Evolutionary conservation across 1,140 invertebrate species (phyloP), one percentile per base, ranked within the genome.

Genomic region (Calliopsis andreniformis): DNA sequence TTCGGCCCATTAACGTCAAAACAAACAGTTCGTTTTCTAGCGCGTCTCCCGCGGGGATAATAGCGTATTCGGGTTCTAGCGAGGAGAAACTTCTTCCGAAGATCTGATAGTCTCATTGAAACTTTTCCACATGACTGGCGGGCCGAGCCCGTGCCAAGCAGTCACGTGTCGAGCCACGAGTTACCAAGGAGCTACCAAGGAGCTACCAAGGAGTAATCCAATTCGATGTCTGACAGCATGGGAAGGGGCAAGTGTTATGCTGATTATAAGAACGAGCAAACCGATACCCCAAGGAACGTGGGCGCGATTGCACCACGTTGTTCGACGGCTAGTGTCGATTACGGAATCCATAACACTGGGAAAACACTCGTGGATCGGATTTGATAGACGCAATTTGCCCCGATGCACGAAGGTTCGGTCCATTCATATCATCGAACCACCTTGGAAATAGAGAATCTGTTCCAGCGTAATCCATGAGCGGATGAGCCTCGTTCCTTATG

Each of bases 381-480:
- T 76, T 76, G 72, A 76, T 53, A 76, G 72, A 76, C 72, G 72
- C 72, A 76, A 76, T 76, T 76, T 69, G 69, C 42, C 23, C 14
- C 14, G 63, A 14, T 18, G 18, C 14, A 2, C 16, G 30, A 35
- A 10, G 51, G 43, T 3, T 18, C 18, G 30, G 23, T 18, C 53
- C 53, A 51, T 76, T 58, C 72, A 64, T 76, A 76, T 76, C 72
- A 69, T 68, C 72, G 72, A 76, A 64, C 72, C 42, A 18, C 64
- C 72, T 58, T 69, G 42, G 42, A 73, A 73, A 73, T 73, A 20
- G 71, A 67, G 71, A 76, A 76, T 58, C 72, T 76, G 72, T 51
- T 76, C 72, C 53, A 30, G 53, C 12, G 72, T 76, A 76, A 76
- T 76, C 72, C 66, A 43, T 59, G 72, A 76, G 59, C 64, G 64